Percentiles rank a stretch among this genome's conserved stretches.
Evolutionary conservation across 2,113 vertebrate species (phyloP).

Genomic region (Progne subis): DNA sequence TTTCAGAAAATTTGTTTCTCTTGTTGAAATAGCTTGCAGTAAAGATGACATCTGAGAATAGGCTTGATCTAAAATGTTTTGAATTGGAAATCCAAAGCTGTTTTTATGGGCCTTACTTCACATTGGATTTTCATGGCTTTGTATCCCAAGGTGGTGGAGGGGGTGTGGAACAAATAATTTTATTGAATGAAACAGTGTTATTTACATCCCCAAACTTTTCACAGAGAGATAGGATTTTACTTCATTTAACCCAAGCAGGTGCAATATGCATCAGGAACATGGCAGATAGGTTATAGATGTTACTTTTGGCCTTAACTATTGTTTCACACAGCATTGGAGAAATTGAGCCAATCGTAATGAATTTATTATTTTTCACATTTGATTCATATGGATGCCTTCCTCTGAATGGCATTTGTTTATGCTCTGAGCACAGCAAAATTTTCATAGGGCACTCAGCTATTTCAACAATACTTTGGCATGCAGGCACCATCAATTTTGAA

Average conservation of each 20-base stretch:
- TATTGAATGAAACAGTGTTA: neutral
- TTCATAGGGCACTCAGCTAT: neutral
- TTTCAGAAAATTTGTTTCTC: neutral
- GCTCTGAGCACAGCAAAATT: neutral
- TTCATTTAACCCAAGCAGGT: neutral
- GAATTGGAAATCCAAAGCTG: neutral
- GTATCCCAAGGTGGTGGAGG: neutral
- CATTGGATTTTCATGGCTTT: neutral
- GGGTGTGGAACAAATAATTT: neutral
- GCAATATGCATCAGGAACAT: neutral
- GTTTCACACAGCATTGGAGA: neutral
- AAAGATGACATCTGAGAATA: neutral
- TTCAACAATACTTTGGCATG: neutral
- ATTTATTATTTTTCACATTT: neutral
- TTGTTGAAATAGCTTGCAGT: neutral
- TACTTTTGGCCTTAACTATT: neutral
- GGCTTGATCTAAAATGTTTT: neutral
- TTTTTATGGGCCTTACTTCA: neutral
- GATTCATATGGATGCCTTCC: neutral
- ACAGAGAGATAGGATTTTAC: neutral
- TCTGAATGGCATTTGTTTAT: neutral
- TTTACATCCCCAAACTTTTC: neutral
- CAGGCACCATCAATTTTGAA: neutral
- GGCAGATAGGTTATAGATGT: neutral
- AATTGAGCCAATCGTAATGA: neutral